Percentiles rank a stretch among this genome's conserved stretches.
Evolutionary conservation across 2,113 vertebrate species (phyloP).

Genomic region (Tragelaphus buxtoni): DNA sequence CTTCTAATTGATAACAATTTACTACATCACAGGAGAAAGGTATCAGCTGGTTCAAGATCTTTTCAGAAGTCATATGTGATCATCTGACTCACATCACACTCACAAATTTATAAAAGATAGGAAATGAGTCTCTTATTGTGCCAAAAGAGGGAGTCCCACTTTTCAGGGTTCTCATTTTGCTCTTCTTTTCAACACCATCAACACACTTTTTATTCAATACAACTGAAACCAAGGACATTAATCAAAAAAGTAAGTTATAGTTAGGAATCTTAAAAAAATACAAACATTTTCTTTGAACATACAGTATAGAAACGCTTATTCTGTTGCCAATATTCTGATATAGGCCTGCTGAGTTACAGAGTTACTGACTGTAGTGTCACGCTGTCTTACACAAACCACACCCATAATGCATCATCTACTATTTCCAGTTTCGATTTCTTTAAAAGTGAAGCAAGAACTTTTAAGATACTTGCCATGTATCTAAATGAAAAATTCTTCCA

Average conservation of each 20-base stretch:
- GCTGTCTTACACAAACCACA: slow-evolving; percentile 15
- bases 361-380: not conserved
- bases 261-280: not conserved
- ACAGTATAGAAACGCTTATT: not conserved
- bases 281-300: not conserved
- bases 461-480: not conserved
- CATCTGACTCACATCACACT: no score
- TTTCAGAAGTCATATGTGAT: slow-evolving; percentile 5
- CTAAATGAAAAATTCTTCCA: not conserved
- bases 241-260: not conserved
- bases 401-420: not conserved
- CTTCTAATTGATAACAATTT: not conserved
- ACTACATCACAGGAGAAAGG: not conserved
- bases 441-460: slow-evolving; percentile 19
- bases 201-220: not conserved
- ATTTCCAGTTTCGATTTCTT: slow-evolving; percentile 47
- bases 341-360: not conserved
- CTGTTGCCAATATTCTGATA: slow-evolving; percentile 20
- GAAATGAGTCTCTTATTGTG: not conserved
- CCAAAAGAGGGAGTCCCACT: not conserved
- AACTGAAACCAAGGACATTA: not conserved
- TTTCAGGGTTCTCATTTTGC: not conserved
- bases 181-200: not conserved
- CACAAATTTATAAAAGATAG: not conserved
- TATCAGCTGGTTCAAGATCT: not conserved